Evolutionary conservation across 1,140 invertebrate genomes (phyloP).

Genomic region (Drosophila cardini): DNA sequence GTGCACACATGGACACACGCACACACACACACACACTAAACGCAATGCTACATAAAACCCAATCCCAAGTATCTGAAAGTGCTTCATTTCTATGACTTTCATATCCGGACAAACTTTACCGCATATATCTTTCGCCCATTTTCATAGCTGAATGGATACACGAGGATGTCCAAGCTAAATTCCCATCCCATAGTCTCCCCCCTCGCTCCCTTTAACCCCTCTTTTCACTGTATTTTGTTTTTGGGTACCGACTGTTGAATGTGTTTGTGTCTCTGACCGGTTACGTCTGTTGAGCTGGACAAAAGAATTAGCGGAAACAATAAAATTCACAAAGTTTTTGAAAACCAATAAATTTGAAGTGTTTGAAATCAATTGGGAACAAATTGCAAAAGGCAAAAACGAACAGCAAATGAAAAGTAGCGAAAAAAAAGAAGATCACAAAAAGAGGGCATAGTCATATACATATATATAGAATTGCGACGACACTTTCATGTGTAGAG

Average conservation of each 20-base stretch:
- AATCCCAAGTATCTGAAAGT: constrained; percentile 41
- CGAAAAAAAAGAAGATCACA: constrained; percentile 16
- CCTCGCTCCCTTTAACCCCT: background rate
- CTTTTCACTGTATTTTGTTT: background rate
- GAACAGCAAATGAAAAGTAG: constrained; percentile 38
- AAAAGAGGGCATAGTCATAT: constrained; percentile 12
- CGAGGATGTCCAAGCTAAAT: background rate
- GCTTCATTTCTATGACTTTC: constrained; percentile 51
- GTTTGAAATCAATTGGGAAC: constrained; percentile 81
- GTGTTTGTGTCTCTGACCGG: constrained; percentile 33
- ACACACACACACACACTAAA: constrained; percentile 1
- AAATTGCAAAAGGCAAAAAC: constrained; percentile 75
- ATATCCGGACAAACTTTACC: constrained; percentile 64
- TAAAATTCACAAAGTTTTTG: constrained; percentile 78
- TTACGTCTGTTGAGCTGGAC: constrained; percentile 54
- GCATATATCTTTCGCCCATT: constrained; percentile 49
- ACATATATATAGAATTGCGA: constrained; percentile 34
- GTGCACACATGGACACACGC: background rate
- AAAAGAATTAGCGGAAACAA: constrained; percentile 82
- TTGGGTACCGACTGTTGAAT: constrained; percentile 43
- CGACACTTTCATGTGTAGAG: constrained; percentile 39
- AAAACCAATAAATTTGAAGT: constrained; percentile 82
- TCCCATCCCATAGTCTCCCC: background rate
- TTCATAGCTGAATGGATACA: constrained; percentile 38
- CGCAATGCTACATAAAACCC: constrained; percentile 19